phyloP scores from a whole-genome alignment of 92 coral and sea anemone species.

The Zoanthus solanderi region DNA sequence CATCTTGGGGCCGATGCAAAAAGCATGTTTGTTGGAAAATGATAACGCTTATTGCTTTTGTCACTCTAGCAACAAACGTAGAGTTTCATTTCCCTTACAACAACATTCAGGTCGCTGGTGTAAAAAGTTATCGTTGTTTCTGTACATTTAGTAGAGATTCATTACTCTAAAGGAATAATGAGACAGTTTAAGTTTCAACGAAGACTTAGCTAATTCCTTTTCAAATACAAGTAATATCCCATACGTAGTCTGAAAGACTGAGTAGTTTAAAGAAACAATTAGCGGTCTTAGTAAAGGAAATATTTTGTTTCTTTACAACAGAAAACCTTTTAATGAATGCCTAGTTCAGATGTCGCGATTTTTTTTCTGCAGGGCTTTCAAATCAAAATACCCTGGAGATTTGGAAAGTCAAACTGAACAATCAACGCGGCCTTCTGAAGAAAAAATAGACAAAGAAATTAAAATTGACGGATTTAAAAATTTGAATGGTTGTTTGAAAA shows the following conservation, averaged over 20 bases:
- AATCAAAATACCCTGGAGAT: slow-evolving; percentile 30
- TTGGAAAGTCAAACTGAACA: background rate
- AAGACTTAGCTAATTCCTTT: background rate
- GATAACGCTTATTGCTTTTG: slow-evolving; percentile 33
- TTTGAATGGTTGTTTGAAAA: background rate
- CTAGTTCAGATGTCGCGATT: slow-evolving; percentile 5
- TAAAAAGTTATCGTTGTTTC: background rate
- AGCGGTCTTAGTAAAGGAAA: background rate
- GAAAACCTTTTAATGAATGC: background rate
- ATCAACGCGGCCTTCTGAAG: background rate
- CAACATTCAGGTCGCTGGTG: background rate
- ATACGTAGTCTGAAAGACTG: background rate
- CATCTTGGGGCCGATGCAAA: slow-evolving; percentile 38
- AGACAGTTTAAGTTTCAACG: background rate
- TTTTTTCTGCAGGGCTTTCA: slow-evolving; percentile 30
- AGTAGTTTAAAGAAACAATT: background rate
- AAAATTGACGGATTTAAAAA: background rate
- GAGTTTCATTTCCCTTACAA: background rate
- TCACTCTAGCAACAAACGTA: background rate
- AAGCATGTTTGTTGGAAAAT: slow-evolving; percentile 8
- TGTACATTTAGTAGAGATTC: background rate
- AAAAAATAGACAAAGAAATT: slow-evolving; percentile 1
- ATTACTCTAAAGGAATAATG: background rate
- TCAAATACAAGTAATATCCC: background rate
- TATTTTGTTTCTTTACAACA: slow-evolving; percentile 2